Evolutionary conservation across 2,888 invertebrate species (phyloP).

Genomic region (Petrophora chlorosata): DNA sequence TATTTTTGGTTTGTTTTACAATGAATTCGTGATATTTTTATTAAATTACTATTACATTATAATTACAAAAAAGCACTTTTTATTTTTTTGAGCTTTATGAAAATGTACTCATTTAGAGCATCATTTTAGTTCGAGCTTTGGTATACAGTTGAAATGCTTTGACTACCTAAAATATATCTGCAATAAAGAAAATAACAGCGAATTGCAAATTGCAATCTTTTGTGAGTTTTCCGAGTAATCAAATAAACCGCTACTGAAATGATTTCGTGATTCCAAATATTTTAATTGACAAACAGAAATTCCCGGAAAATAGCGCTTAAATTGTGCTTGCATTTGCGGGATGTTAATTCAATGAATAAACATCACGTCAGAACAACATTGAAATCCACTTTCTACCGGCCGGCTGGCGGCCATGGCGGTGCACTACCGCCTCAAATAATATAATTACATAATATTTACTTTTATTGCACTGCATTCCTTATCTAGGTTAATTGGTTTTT

Average conservation of each 20-base stretch:
- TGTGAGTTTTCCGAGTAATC: conserved; percentile 61
- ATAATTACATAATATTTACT: no score
- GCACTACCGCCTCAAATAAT: not conserved
- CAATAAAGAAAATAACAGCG: conserved; percentile 42
- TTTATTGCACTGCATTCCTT: no score
- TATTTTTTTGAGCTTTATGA: no score
- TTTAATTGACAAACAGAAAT: conserved; percentile 82
- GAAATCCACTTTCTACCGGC: conserved; percentile 61
- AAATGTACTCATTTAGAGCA: no score
- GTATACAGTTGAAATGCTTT: no score
- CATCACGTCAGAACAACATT: conserved; percentile 64
- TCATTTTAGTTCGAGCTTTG: no score
- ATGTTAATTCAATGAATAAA: conserved; percentile 77
- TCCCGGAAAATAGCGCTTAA: conserved; percentile 73
- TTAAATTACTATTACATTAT: no score
- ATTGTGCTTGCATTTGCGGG: conserved; percentile 76
- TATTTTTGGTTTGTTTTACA: no score
- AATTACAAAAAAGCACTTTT: no score
- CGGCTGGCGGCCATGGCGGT: no score
- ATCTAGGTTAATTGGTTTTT: no score
- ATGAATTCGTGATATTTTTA: no score
- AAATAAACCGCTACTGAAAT: conserved; percentile 75
- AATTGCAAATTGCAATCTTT: conserved; percentile 56
- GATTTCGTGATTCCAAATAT: conserved; percentile 79
- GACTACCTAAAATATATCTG: conserved; percentile 3